A percentile compares a stretch with the other conserved stretches of the same genome.
Conservation (phyloP, 1,140 invertebrate genomes). For the Lutraria rhynchaena region DNA sequence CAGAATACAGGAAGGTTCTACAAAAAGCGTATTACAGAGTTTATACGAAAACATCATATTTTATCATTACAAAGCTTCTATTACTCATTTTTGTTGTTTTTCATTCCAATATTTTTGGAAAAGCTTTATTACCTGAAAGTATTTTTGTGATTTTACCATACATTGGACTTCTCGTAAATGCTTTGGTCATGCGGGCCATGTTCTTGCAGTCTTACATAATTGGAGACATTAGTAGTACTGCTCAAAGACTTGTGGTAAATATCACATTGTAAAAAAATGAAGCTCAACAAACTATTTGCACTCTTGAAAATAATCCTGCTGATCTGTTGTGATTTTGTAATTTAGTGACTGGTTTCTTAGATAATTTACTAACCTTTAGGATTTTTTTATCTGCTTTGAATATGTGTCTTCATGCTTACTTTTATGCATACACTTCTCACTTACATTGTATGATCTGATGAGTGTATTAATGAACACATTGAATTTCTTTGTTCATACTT, state of each 20-base stretch:
- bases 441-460: too few species aligned
- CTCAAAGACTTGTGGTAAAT: neutral
- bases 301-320: too few species aligned
- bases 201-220: neutral
- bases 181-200: neutral
- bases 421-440: too few species aligned
- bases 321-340: too few species aligned
- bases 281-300: too few species aligned
- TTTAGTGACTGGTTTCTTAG: too few species aligned
- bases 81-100: neutral
- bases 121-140: neutral
- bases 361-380: too few species aligned
- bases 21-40: neutral
- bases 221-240: constrained; percentile 10
- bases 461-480: too few species aligned
- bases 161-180: constrained; percentile 7
- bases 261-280: too few species aligned
- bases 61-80: constrained; percentile 3
- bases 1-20: neutral
- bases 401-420: too few species aligned
- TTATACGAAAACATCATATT: neutral
- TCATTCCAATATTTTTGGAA: neutral
- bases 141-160: constrained; percentile 12
- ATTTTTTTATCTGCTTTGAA: too few species aligned
- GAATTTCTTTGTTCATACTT: too few species aligned